phyloP scores from a whole-genome alignment of 2,797 vertebrate genomes.

The Aselliscus stoliczkanus region DNA sequence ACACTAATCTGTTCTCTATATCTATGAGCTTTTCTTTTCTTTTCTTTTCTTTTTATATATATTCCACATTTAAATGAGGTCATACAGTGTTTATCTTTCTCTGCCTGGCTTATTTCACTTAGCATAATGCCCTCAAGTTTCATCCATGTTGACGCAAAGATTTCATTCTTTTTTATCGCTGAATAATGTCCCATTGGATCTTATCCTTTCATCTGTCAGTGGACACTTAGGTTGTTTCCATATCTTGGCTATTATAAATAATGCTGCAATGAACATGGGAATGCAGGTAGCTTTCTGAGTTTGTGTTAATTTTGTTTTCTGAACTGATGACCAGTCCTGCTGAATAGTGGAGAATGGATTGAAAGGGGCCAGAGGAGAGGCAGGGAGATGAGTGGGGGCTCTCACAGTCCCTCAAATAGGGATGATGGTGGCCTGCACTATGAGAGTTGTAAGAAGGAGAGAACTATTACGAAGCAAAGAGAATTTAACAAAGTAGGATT shows the following conservation, averaged over 20 bases:
- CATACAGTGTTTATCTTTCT: neutral
- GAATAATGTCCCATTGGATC: neutral
- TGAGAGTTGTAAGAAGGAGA: neutral
- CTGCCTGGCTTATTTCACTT: neutral
- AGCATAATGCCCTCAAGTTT: neutral
- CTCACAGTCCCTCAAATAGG: neutral
- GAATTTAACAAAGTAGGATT: neutral
- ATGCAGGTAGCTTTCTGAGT: neutral
- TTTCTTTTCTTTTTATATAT: neutral
- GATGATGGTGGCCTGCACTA: neutral
- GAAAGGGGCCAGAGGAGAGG: neutral
- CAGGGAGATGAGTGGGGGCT: neutral
- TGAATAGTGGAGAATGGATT: neutral
- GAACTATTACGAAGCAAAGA: neutral
- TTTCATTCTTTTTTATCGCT: neutral
- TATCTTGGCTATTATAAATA: neutral
- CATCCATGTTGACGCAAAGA: neutral
- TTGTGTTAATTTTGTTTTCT: neutral
- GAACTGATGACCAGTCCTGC: neutral
- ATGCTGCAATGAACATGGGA: neutral
- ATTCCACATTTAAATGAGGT: neutral
- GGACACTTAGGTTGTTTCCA: neutral
- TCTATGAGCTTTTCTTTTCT: neutral
- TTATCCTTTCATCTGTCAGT: neutral
- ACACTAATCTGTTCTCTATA: neutral